Conservation (phyloP, 2,888 invertebrate species). For the Nymphalis c-album region DNA sequence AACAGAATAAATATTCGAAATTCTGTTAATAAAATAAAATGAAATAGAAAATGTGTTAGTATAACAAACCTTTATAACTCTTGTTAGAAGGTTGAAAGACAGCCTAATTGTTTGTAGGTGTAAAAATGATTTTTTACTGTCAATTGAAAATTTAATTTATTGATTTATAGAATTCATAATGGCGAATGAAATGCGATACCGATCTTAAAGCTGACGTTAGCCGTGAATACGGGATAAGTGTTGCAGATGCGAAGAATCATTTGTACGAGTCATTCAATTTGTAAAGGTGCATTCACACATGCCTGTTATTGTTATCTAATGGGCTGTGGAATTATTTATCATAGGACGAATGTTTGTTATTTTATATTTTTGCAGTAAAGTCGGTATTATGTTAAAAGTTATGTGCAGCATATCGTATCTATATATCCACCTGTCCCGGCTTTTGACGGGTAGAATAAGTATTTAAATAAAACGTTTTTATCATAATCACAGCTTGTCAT, state of each 20-base stretch:
- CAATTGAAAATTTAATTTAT: too few species aligned
- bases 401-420: too few species aligned
- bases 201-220: constrained; percentile 23
- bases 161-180: background rate
- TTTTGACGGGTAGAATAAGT: too few species aligned
- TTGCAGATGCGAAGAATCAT: constrained; percentile 32
- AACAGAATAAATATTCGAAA: background rate
- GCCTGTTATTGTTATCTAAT: constrained; percentile 22
- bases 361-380: too few species aligned
- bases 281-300: constrained; percentile 32
- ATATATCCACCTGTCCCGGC: too few species aligned
- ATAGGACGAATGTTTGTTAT: background rate
- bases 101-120: too few species aligned
- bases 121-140: too few species aligned
- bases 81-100: too few species aligned
- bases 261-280: constrained; percentile 21
- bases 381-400: too few species aligned
- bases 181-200: constrained; percentile 8
- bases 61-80: too few species aligned
- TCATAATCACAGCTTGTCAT: too few species aligned
- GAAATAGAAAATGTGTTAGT: background rate
- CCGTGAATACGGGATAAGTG: constrained; percentile 6
- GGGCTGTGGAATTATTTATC: constrained; percentile 6
- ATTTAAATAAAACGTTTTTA: too few species aligned
- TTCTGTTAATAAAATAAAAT: background rate